Conservation (phyloP, 2,797 vertebrate genomes). For the Furcifer pardalis region DNA sequence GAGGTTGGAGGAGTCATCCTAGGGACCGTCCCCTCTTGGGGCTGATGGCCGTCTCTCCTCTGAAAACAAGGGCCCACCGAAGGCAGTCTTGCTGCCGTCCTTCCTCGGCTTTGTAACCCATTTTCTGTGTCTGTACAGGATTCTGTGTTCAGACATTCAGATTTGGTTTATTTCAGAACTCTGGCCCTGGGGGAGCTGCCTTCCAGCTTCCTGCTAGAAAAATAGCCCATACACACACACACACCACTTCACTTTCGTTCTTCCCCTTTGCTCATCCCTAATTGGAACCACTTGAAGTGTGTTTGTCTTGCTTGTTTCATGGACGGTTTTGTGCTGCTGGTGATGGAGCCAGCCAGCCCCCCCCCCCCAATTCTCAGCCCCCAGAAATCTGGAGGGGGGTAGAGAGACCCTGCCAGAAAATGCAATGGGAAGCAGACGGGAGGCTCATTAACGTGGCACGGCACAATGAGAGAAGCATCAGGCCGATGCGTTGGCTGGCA, state of each 20-base stretch:
- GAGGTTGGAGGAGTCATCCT: not conserved
- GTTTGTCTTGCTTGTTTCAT: not conserved
- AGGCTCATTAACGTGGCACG: not conserved
- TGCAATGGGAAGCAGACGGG: not conserved
- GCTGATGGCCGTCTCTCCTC: not conserved
- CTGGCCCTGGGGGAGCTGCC: not conserved
- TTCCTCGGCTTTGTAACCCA: too few species aligned
- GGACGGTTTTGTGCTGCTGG: not conserved
- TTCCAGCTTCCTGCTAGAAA: not conserved
- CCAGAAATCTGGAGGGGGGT: not conserved
- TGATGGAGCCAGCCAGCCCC: too few species aligned
- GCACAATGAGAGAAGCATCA: not conserved
- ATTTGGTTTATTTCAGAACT: slow-evolving; percentile 13
- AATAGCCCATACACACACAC: not conserved
- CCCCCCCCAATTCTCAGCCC: too few species aligned
- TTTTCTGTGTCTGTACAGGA: not conserved
- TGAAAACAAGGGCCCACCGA: not conserved
- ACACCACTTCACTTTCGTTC: too few species aligned
- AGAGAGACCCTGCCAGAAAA: not conserved
- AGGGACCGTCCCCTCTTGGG: not conserved
- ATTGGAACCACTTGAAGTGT: not conserved
- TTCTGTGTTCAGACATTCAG: not conserved
- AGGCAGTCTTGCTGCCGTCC: not conserved
- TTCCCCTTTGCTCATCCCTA: not conserved
- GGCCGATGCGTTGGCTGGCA: not conserved